Evolutionary conservation across 2,888 invertebrate species (phyloP).

Genomic region (Rhingia campestris): DNA sequence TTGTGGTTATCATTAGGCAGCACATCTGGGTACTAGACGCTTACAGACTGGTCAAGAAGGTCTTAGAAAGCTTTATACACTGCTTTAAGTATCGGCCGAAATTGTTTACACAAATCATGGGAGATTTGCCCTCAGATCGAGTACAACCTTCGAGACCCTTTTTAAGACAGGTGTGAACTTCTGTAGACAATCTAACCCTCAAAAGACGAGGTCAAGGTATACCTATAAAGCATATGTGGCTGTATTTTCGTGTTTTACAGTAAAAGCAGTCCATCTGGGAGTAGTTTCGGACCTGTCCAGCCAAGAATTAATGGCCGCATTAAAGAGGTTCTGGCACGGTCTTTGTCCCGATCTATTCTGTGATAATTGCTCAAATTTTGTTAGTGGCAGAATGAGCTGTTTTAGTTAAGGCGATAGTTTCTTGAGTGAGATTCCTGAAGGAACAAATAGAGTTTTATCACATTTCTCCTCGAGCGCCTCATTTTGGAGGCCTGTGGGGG

Average conservation of each 20-base stretch:
- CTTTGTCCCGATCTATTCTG: slow-evolving; percentile 32
- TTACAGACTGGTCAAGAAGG: slow-evolving; percentile 1
- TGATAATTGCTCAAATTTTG: slow-evolving; percentile 64
- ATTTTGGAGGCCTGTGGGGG: slow-evolving; percentile 5
- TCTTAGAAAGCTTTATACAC: slow-evolving; percentile 17
- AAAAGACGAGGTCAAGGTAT: too few relatives aligned
- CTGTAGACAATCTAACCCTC: too few relatives aligned
- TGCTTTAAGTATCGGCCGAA: slow-evolving; percentile 11
- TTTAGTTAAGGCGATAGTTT: slow-evolving; percentile 20
- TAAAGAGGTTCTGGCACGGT: slow-evolving; percentile 42
- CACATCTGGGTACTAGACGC: slow-evolving; percentile 42
- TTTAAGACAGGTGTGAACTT: slow-evolving; percentile 44
- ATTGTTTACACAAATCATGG: slow-evolving; percentile 70
- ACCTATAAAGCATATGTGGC: slow-evolving; percentile 46
- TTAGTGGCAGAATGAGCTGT: slow-evolving; percentile 36
- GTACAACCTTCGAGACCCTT: slow-evolving; percentile 52
- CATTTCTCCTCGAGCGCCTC: slow-evolving; percentile 63
- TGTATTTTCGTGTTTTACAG: too few relatives aligned
- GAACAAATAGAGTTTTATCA: slow-evolving; percentile 18
- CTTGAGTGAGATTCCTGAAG: neutral
- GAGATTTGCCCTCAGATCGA: slow-evolving; percentile 23
- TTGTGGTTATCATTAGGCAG: slow-evolving; percentile 21
- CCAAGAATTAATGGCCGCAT: too few relatives aligned
- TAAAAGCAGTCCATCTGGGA: too few relatives aligned
- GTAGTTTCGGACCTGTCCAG: too few relatives aligned